Conservation (phyloP, 2,797 vertebrate genomes). For the Fistularia commersonii region DNA sequence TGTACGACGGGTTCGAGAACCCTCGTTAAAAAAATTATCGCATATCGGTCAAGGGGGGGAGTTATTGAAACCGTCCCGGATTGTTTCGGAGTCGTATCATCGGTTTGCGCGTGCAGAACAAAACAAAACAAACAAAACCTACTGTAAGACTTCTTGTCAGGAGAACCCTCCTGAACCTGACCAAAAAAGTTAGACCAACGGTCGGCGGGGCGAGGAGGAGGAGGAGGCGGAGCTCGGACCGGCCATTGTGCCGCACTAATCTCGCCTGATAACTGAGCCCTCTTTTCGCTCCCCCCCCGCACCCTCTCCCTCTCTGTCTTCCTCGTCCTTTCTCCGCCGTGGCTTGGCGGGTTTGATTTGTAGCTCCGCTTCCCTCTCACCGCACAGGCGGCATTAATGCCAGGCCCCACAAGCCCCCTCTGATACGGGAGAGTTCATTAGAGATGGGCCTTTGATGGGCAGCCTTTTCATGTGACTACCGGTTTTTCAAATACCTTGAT, state of each 20-base stretch:
- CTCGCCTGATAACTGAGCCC: conserved; percentile 86
- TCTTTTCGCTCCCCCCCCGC: conserved; percentile 67
- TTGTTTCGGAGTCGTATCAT: no score
- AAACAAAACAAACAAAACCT: no score
- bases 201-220: no score
- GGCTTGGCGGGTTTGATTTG: conserved; percentile 84
- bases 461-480: conserved; percentile 94
- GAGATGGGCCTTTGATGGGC: conserved; percentile 99
- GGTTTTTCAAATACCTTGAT: conserved; percentile 99
- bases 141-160: conserved; percentile 33
- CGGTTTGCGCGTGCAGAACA: no score
- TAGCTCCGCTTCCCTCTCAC: conserved; percentile 73
- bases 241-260: conserved; percentile 81
- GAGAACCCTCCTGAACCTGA: conserved; percentile 24
- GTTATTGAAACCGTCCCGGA: no score
- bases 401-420: conserved; percentile 81
- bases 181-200: conserved; percentile 21
- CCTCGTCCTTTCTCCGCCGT: conserved; percentile 59
- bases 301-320: conserved; percentile 4
- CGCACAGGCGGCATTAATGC: conserved; percentile 88
- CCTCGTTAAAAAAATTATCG: no score
- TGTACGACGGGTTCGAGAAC: background rate
- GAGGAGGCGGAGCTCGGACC: conserved; percentile 76
- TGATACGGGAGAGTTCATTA: conserved; percentile 99
- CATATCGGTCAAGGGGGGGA: no score